Evolutionary conservation across 2,797 vertebrate genomes (phyloP).

Genomic region (Amazona ochrocephala): DNA sequence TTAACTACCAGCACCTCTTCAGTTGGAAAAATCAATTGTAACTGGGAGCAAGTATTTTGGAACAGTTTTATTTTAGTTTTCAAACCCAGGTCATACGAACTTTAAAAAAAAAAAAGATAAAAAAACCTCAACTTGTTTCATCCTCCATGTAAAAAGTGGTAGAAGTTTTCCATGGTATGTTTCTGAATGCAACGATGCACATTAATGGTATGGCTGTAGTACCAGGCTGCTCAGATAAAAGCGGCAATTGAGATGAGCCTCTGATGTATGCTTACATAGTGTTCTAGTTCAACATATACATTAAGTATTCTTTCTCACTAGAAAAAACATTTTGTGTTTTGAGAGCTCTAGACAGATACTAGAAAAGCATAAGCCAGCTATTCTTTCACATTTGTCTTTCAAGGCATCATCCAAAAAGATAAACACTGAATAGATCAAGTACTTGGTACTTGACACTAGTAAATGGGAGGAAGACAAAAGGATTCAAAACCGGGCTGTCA

Average conservation of each 20-base stretch:
- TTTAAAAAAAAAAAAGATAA: not conserved
- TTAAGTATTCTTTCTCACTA: not conserved
- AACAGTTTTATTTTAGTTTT: not conserved
- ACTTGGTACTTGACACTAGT: not conserved
- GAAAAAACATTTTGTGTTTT: conserved; percentile 8
- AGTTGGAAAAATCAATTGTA: not conserved
- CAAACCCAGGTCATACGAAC: not conserved
- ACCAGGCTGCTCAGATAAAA: not conserved
- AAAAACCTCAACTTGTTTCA: not conserved
- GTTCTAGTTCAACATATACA: not conserved
- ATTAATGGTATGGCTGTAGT: not conserved
- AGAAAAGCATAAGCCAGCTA: not conserved
- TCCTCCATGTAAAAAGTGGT: not conserved
- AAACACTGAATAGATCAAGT: not conserved
- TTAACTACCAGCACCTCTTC: not conserved
- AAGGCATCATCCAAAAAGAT: not conserved
- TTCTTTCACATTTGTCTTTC: not conserved
- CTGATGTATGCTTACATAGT: not conserved
- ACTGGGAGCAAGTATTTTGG: not conserved
- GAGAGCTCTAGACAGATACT: not conserved
- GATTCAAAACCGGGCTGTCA: not conserved
- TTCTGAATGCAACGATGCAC: not conserved
- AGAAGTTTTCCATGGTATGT: not conserved
- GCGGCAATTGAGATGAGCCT: not conserved
- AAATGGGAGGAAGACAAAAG: not conserved